Evolutionary conservation across 1,140 invertebrate species (phyloP).

Genomic region (Elymnias hypermnestra): DNA sequence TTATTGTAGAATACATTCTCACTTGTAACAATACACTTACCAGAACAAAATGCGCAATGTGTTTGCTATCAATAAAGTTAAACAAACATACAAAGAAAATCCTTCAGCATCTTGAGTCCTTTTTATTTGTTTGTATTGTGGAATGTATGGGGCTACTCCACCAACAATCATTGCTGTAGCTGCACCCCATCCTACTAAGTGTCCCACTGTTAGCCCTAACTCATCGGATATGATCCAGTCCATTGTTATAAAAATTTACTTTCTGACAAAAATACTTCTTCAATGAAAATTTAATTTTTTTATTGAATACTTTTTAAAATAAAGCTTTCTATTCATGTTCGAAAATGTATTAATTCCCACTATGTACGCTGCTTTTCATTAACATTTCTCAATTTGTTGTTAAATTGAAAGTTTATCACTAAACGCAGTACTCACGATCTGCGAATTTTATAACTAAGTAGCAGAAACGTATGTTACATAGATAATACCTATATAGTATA

Average conservation of each 20-base stretch:
- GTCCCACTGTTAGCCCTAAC: slow-evolving; percentile 79
- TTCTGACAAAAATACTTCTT: no score
- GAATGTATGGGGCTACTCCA: slow-evolving; percentile 90
- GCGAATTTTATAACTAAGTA: no score
- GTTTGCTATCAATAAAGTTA: slow-evolving; percentile 96
- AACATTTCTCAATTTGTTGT: no score
- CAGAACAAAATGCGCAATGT: slow-evolving; percentile 98
- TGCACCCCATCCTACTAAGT: slow-evolving; percentile 82
- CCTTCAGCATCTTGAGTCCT: slow-evolving; percentile 94
- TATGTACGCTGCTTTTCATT: no score
- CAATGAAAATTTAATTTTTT: no score
- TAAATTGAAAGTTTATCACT: no score
- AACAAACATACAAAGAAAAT: slow-evolving; percentile 97
- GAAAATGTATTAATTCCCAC: no score
- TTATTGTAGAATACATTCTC: no score
- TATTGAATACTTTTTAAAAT: slow-evolving; percentile 1
- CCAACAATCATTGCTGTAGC: slow-evolving; percentile 94
- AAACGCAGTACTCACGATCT: no score
- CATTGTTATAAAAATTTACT: slow-evolving; percentile 61
- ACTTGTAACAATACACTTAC: no score
- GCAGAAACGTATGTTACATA: no score
- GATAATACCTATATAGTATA: no score
- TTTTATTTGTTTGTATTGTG: slow-evolving; percentile 95
- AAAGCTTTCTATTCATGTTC: not conserved
- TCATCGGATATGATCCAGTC: slow-evolving; percentile 85